A percentile compares a stretch with the other conserved stretches of the same genome.
These are phyloP conservation scores for Pampus argenteus DNA, from an alignment of 2,797 vertebrate genomes.

Conservation along the genomic window DNA sequence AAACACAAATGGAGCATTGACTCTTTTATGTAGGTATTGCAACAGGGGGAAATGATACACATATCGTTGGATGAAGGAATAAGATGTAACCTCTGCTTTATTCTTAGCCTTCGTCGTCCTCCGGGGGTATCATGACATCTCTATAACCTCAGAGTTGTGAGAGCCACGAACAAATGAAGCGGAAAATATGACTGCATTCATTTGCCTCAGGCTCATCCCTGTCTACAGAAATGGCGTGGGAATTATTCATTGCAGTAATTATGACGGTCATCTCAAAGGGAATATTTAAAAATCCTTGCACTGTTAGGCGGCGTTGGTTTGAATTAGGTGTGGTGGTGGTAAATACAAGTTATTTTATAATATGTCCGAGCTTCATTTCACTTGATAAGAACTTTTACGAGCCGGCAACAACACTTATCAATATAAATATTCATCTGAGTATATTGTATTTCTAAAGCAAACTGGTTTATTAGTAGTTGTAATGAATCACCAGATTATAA, in stretches of 20 bases:
- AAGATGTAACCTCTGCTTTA: conserved; percentile 26
- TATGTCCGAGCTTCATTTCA: background rate
- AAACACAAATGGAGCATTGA: background rate
- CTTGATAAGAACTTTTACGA: background rate
- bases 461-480: background rate
- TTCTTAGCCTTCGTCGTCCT: conserved; percentile 16
- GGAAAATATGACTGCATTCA: conserved; percentile 37
- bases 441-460: background rate
- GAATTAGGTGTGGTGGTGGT: background rate
- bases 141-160: conserved; percentile 34
- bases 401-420: background rate
- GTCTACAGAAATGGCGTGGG: conserved; percentile 49
- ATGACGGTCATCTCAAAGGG: conserved; percentile 56
- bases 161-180: conserved; percentile 36
- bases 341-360: background rate
- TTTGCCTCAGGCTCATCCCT: conserved; percentile 35
- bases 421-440: background rate
- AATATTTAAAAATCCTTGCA: conserved; percentile 11
- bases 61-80: background rate
- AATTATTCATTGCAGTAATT: conserved; percentile 72
- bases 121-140: conserved; percentile 42
- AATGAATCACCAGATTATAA: background rate
- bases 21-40: too few species aligned
- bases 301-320: conserved; percentile 1
- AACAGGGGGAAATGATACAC: too few species aligned